Evolutionary conservation across 2,797 vertebrate genomes (phyloP).

Genomic region (Notoglanidium macrostoma): DNA sequence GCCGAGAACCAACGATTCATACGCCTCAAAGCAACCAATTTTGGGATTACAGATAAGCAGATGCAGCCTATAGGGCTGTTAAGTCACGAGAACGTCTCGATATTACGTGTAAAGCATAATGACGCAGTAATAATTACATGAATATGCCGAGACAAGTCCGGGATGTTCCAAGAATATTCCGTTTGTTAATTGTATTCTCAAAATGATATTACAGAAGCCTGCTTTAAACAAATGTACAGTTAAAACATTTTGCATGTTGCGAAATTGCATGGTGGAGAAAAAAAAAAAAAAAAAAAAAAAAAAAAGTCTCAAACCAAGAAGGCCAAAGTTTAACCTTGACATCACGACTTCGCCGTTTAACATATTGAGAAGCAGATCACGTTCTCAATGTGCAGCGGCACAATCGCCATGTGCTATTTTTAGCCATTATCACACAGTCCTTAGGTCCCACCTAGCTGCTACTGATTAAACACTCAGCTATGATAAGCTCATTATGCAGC

Average conservation of each 20-base stretch:
- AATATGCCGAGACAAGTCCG: neutral
- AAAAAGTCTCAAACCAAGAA: neutral
- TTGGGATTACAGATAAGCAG: neutral
- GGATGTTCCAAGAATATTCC: neutral
- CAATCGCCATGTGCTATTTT: neutral
- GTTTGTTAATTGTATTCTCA: neutral
- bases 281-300: neutral
- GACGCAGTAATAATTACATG: neutral
- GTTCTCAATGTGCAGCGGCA: neutral
- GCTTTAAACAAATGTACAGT: neutral
- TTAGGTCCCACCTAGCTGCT: neutral
- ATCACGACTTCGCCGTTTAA: neutral
- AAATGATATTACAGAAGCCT: neutral
- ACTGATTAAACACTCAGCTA: constrained; percentile 7
- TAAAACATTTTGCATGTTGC: neutral
- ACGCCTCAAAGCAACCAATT: neutral
- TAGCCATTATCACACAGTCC: neutral
- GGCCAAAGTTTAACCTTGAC: neutral
- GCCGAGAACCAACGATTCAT: neutral
- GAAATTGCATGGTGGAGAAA: neutral
- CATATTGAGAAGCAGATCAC: neutral
- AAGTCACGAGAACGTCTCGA: neutral
- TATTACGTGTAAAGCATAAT: neutral
- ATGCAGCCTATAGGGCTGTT: neutral
- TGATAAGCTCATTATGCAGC: constrained; percentile 3